Evolutionary conservation across 2,113 vertebrate genomes (phyloP), one percentile per base, ranked within the genome.

Genomic region (Pomatorhinus ruficollis): DNA sequence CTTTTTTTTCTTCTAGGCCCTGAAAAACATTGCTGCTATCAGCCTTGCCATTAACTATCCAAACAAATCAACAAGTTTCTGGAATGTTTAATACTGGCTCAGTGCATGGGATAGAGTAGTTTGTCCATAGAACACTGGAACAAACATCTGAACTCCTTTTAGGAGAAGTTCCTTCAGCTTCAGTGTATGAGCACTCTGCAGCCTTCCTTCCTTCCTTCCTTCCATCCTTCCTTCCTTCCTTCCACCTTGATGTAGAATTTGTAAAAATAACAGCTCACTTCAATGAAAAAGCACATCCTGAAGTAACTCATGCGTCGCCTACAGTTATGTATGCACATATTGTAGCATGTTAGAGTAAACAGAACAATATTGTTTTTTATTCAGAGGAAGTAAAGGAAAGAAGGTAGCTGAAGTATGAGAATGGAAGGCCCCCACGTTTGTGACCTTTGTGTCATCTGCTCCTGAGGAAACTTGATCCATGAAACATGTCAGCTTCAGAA

Each of bases 11-110:
- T 70, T 80, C 31, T 94, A 99, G 99, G 99, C 99, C 94, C 98
- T 99, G 98, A 99, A 98, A 98, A 99, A 99, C 98, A 99, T 99
- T 68, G 99, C 99, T 94, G 99, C 99, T 97, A 99, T 99, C 98
- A 99, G 99, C 98, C 98, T 99, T 97, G 99, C 99, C 89, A 99
- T 99, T 98, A 99, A 98, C 98, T 99, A 99, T 89, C 98, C 99
- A 28, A 99, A 99, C 98, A 99, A 99, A 98, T 99, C 99, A 39
- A 99, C 99, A 81, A 98, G 97, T 97, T 98, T 99, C 80, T 99
- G 99, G 98, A 98, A 98, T 96, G 95, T 98, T 76, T 98, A 99
- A 89, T 97, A 97, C 37, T 98, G 98, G 98, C 97, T 92, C 81
- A 59, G 12, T 91, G 96, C 94, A 83, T 93, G 97, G 89, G 74